These are phyloP conservation scores for Acanthosepion pharaonis DNA, from an alignment of 2,888 invertebrate genomes.

Conservation along the genomic window DNA sequence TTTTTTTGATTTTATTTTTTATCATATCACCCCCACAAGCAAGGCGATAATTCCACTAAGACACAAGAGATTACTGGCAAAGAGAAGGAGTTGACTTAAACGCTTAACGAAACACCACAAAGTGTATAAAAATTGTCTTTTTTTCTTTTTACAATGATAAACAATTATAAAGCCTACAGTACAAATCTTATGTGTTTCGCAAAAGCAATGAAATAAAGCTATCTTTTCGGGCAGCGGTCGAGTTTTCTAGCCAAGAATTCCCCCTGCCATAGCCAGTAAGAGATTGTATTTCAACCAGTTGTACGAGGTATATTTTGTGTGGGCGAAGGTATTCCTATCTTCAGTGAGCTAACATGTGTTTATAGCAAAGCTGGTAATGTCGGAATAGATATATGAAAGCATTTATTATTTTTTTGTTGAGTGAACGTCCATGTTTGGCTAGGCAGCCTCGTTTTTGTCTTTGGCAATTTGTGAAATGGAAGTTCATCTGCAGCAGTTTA, in stretches of 20 bases:
- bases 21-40: too few species aligned
- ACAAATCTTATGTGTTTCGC: not conserved
- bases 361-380: not conserved
- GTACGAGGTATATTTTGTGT: not conserved
- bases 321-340: not conserved
- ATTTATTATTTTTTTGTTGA: not conserved
- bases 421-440: too few species aligned
- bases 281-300: not conserved
- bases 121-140: too few species aligned
- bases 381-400: not conserved
- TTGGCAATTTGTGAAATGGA: not conserved
- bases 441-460: not conserved
- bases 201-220: not conserved
- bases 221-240: not conserved
- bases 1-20: too few species aligned
- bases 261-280: not conserved
- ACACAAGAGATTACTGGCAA: too few species aligned
- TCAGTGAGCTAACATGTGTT: not conserved
- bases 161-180: not conserved
- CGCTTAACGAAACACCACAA: too few species aligned
- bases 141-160: too few species aligned
- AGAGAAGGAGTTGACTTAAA: too few species aligned
- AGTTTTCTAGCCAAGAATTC: not conserved
- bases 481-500: not conserved
- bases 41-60: too few species aligned